phyloP scores from a whole-genome alignment of 1,140 invertebrate genomes.

The Drosophila tsacasi region DNA sequence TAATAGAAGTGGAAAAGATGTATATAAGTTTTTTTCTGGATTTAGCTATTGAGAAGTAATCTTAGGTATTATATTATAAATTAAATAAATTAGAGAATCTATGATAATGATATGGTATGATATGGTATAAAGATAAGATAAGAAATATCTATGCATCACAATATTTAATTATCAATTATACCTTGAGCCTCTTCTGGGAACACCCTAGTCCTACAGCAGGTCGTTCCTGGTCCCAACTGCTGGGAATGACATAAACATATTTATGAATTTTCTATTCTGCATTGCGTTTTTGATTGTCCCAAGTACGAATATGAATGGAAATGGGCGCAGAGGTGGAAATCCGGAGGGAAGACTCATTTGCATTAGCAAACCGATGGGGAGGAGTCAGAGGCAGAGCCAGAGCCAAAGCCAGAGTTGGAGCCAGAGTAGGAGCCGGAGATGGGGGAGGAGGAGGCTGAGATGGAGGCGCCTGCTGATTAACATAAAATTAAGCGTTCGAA shows the following conservation, averaged over 20 bases:
- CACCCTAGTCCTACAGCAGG: background rate
- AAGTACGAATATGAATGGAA: slow-evolving; percentile 51
- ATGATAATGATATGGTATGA: too few species aligned
- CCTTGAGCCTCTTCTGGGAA: background rate
- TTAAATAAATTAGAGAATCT: too few species aligned
- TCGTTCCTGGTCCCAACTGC: slow-evolving; percentile 4
- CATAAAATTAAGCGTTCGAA: slow-evolving; percentile 67
- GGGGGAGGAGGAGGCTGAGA: background rate
- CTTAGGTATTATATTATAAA: too few species aligned
- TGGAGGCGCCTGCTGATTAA: slow-evolving; percentile 49
- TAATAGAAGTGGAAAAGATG: background rate
- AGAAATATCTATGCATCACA: too few species aligned
- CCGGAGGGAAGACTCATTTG: slow-evolving; percentile 33
- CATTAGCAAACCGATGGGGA: slow-evolving; percentile 25
- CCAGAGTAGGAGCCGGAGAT: background rate
- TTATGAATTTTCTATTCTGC: slow-evolving; percentile 66
- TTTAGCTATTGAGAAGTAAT: too few species aligned
- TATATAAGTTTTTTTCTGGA: background rate
- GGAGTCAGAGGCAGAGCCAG: background rate
- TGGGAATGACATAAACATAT: slow-evolving; percentile 48
- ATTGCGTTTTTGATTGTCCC: slow-evolving; percentile 57
- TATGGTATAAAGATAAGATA: too few species aligned
- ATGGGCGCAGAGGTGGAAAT: background rate
- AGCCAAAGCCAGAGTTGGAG: too few species aligned
- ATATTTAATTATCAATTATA: background rate